Percentiles rank a stretch among this genome's conserved stretches.
These are phyloP conservation scores for Ectemnius lituratus DNA, from an alignment of 2,888 invertebrate genomes.

Conservation along the genomic window DNA sequence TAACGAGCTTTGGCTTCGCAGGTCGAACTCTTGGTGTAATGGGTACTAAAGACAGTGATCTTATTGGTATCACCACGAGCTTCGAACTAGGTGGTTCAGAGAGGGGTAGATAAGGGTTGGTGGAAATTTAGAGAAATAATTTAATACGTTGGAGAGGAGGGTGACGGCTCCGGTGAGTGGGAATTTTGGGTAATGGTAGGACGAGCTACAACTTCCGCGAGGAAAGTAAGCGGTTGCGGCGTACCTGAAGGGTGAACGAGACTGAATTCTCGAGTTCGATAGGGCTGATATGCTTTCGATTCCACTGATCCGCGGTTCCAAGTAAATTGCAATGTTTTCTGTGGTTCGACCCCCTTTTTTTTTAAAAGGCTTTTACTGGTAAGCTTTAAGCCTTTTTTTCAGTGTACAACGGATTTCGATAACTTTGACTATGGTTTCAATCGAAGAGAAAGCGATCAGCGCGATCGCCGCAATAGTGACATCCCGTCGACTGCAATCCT, in stretches of 20 bases:
- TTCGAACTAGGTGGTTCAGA: not conserved
- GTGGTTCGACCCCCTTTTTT: not conserved
- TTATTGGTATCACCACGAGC: too few species aligned
- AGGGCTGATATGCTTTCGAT: conserved; percentile 5
- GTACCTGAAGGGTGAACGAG: not conserved
- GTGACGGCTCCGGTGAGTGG: too few species aligned
- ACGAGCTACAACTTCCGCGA: not conserved
- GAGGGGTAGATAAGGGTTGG: not conserved
- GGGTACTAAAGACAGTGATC: too few species aligned
- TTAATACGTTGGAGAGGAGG: not conserved
- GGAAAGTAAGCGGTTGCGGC: not conserved
- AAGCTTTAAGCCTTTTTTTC: too few species aligned
- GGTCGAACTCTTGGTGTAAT: too few species aligned
- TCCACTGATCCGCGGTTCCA: conserved; percentile 7
- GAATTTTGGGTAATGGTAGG: not conserved
- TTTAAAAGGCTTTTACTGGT: conserved; percentile 3
- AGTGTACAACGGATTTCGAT: too few species aligned
- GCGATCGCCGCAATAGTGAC: too few species aligned
- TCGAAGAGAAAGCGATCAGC: too few species aligned
- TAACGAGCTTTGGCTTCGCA: too few species aligned
- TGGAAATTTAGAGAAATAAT: conserved; percentile 1
- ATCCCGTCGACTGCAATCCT: too few species aligned
- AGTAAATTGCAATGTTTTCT: conserved; percentile 15
- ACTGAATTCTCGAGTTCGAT: not conserved
- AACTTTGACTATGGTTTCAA: too few species aligned